Percentiles rank a stretch among this genome's conserved stretches.
Conservation (phyloP, 1,140 invertebrate species). For the Caenorhabditis latens region DNA sequence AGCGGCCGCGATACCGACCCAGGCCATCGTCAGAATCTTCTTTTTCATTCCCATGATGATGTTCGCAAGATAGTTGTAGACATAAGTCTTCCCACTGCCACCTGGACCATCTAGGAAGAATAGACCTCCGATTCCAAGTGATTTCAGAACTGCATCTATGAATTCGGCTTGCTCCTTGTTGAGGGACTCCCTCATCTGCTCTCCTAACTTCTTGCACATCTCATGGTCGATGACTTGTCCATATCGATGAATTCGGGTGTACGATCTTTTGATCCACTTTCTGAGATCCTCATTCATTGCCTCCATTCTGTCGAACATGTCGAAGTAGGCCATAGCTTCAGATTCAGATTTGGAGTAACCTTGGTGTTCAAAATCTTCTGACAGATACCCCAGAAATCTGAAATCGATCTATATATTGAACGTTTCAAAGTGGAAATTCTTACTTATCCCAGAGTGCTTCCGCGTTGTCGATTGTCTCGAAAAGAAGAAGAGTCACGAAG, state of each 20-base stretch:
- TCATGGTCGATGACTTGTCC: not conserved
- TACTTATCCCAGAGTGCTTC: not conserved
- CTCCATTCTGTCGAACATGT: not conserved
- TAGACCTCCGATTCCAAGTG: not conserved
- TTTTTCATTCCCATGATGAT: not conserved
- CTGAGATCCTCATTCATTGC: not conserved
- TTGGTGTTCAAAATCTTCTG: not conserved
- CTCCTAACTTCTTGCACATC: not conserved
- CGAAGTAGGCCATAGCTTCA: constrained; percentile 12
- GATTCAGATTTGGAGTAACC: not conserved
- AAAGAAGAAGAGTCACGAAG: no score
- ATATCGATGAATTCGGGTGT: not conserved
- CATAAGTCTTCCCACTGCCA: constrained; percentile 36
- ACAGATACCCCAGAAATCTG: not conserved
- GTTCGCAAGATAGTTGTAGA: not conserved
- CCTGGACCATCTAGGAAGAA: constrained; percentile 46
- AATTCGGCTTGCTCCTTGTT: not conserved
- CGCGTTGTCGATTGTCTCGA: not conserved
- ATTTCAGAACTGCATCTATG: not conserved
- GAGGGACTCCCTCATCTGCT: no score
- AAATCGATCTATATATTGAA: not conserved
- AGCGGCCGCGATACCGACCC: constrained; percentile 49
- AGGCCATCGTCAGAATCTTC: not conserved
- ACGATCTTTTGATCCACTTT: not conserved
- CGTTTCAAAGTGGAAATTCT: not conserved